phyloP scores from a whole-genome alignment of 2,113 vertebrate genomes.

The Amphiprion ocellaris region DNA sequence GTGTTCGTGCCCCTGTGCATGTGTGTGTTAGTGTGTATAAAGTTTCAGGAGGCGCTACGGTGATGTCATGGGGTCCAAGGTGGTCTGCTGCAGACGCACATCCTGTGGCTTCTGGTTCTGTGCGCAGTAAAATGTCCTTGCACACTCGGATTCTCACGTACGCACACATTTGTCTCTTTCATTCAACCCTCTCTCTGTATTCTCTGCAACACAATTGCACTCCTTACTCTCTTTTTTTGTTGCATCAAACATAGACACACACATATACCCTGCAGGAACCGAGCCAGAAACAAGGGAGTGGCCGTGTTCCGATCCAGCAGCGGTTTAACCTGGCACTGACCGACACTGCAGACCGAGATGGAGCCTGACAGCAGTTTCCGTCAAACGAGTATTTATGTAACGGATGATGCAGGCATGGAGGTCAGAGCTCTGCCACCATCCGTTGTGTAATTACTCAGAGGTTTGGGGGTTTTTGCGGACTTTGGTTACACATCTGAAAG shows the following conservation, averaged over 20 bases:
- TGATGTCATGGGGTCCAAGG: slow-evolving; percentile 73
- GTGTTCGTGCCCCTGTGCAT: neutral
- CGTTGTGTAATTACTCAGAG: slow-evolving; percentile 63
- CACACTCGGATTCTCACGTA: slow-evolving; percentile 25
- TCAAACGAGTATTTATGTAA: slow-evolving; percentile 71
- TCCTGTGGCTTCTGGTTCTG: slow-evolving; percentile 64
- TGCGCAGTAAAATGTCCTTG: slow-evolving; percentile 44
- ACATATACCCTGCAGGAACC: slow-evolving; percentile 2
- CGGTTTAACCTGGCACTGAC: slow-evolving; percentile 65
- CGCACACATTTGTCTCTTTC: neutral
- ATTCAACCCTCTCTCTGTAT: neutral
- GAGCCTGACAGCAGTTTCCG: slow-evolving; percentile 67
- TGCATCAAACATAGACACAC: neutral
- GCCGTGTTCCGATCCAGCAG: slow-evolving; percentile 23
- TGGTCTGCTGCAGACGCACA: slow-evolving; percentile 69
- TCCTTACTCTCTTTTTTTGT: neutral
- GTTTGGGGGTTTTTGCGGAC: slow-evolving; percentile 31
- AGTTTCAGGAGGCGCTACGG: slow-evolving; percentile 37
- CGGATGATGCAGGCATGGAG: slow-evolving; percentile 48
- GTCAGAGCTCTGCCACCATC: slow-evolving; percentile 48
- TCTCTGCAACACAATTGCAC: neutral
- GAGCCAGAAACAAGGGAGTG: slow-evolving; percentile 62
- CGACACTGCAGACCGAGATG: slow-evolving; percentile 44
- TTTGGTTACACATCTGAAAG: slow-evolving; percentile 27
- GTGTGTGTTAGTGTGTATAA: slow-evolving; percentile 9